Evolutionary conservation across 35 echinoderm and acorn worm species (phyloP), one percentile per base, ranked within the genome.

Genomic region (Lytechinus variegatus): DNA sequence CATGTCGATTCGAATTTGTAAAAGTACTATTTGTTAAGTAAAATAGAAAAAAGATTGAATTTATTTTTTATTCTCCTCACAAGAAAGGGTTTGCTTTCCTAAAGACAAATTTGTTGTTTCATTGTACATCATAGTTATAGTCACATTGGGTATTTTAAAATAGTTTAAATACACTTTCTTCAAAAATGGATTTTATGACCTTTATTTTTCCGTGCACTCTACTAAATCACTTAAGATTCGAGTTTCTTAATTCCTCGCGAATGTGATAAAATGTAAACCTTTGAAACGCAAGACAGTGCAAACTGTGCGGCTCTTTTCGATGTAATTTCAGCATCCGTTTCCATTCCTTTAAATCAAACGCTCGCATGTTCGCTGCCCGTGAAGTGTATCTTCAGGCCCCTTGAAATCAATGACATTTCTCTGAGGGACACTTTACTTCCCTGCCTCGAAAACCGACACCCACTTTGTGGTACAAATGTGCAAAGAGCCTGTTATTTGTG

Each of bases 341-440:
- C 4, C 66, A 6, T 79, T 79, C 16, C 66, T 79, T 19, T 79
- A 79, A 79, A 79, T 79, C 66, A 79, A 79, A 79, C 66, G 24
- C 66, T 79, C 66, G 66, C 66, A 79, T 79, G 66, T 79, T 79
- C 66, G 66, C 66, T 79, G 66, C 66, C 21, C 66, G 3, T 16
- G 66, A 79, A 79, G 66, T 79, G 66, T 71, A 79, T 79, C 66
- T 79, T 79, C 7, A 79, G 66, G 21, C 14, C 66, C 14, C 19
- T 79, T 24, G 66, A 79, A 79, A 24, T 79, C 66, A 79, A 79
- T 79, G 66, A 79, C 66, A 79, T 79, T 79, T 79, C 66, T 79
- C 66, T 4, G 66, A 79, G 19, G 66, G 66, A 7, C 66, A 79
- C 66, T 79, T 79, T 79, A 79, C 66, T 79, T 58, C 66, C 16